These are phyloP conservation scores for Drosophila aff. DNA, from an alignment of 1,140 invertebrate genomes.

Conservation along the genomic window DNA sequence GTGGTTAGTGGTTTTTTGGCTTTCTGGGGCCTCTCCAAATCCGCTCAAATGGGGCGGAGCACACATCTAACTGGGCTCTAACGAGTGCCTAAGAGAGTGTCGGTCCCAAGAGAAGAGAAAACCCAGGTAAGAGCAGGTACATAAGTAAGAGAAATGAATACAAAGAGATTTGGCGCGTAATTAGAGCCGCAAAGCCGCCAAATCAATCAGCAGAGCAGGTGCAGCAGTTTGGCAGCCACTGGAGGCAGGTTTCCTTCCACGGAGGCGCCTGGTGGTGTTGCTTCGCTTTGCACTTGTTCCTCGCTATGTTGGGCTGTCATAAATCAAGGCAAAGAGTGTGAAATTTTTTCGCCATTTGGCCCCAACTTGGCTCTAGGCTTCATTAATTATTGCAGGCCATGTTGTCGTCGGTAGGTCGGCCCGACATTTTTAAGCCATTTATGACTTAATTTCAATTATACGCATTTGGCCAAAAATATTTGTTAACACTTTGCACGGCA, in stretches of 20 bases:
- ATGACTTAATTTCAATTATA: constrained; percentile 82
- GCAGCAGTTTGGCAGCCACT: constrained; percentile 64
- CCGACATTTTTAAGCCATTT: constrained; percentile 74
- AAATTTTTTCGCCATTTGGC: constrained; percentile 70
- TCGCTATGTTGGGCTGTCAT: constrained; percentile 52
- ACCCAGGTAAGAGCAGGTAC: constrained; percentile 39
- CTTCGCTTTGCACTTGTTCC: constrained; percentile 19
- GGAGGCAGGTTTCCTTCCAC: constrained; percentile 68
- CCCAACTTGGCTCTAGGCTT: constrained; percentile 43
- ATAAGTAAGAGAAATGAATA: not conserved
- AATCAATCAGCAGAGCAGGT: constrained; percentile 71
- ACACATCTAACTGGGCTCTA: constrained; percentile 35
- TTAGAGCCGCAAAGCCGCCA: constrained; percentile 37
- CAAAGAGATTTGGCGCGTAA: constrained; percentile 17
- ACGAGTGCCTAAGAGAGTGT: constrained; percentile 37
- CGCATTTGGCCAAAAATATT: constrained; percentile 79
- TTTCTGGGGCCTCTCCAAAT: constrained; percentile 10
- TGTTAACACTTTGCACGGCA: constrained; percentile 72
- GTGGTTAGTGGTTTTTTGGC: not conserved
- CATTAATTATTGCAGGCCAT: constrained; percentile 48
- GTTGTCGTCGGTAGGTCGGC: constrained; percentile 41
- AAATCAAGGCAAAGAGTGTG: constrained; percentile 77
- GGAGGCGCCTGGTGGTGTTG: constrained; percentile 14
- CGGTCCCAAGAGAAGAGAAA: not conserved
- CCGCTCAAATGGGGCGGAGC: constrained; percentile 61